Conservation (phyloP, 2,888 invertebrate genomes). For the Bursaphelenchus okinawaensis region DNA sequence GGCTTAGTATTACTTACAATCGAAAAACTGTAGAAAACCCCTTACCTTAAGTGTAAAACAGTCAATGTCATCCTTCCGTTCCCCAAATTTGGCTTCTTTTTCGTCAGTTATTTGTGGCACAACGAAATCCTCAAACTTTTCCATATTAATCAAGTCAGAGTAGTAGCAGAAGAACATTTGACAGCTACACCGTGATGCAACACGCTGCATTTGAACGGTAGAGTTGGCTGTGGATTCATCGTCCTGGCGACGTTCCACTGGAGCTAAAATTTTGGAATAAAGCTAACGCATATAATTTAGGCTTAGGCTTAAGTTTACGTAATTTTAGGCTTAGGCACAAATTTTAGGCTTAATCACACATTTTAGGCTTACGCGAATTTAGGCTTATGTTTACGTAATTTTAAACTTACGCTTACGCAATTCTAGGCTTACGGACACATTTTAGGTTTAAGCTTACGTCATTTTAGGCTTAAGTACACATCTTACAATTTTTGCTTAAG, state of each 20-base stretch:
- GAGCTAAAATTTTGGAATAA: too few species aligned
- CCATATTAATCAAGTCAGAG: constrained; percentile 71
- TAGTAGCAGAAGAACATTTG: constrained; percentile 76
- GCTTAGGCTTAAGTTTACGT: too few species aligned
- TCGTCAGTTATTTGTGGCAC: constrained; percentile 11
- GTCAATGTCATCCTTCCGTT: constrained; percentile 73
- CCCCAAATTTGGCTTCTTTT: constrained; percentile 4
- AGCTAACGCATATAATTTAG: too few species aligned
- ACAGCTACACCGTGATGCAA: constrained; percentile 92
- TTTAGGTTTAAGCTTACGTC: too few species aligned
- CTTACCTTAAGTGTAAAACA: constrained; percentile 79
- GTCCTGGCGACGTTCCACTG: not conserved
- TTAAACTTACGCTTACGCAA: too few species aligned
- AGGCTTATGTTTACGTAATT: too few species aligned
- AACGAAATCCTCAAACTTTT: constrained; percentile 60
- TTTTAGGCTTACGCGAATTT: too few species aligned
- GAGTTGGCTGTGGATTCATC: not conserved
- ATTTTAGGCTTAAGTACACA: too few species aligned
- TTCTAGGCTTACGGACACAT: too few species aligned
- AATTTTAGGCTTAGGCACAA: too few species aligned
- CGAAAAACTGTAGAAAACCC: not conserved
- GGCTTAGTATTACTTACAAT: not conserved
- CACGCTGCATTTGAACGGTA: constrained; percentile 76
- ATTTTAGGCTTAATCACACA: too few species aligned
- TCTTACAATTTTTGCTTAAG: too few species aligned